These are phyloP conservation scores for Lepilemur septentrionalis DNA, from an alignment of 2,797 vertebrate species.

Conservation along the genomic window DNA sequence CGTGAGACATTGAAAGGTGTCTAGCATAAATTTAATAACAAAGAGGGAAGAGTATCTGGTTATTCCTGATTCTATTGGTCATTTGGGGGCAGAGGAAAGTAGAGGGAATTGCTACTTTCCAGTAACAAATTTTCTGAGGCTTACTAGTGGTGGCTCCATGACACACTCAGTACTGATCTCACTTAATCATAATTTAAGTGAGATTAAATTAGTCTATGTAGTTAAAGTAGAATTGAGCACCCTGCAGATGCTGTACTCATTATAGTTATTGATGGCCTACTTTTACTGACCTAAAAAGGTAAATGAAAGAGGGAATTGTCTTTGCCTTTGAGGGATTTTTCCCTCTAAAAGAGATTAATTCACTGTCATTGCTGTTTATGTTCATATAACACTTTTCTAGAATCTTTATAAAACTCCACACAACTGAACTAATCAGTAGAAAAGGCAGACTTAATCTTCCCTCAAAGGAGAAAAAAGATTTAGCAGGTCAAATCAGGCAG, in stretches of 20 bases:
- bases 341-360: constrained; percentile 42
- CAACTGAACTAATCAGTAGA: constrained; percentile 75
- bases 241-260: constrained; percentile 39
- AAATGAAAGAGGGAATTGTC: constrained; percentile 42
- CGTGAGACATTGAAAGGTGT: background rate
- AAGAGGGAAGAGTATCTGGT: background rate
- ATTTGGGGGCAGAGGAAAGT: background rate
- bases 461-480: constrained; percentile 11
- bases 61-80: constrained; percentile 3
- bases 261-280: constrained; percentile 65
- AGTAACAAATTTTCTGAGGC: constrained; percentile 33
- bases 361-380: constrained; percentile 65
- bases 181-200: constrained; percentile 44
- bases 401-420: constrained; percentile 72
- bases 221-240: constrained; percentile 21
- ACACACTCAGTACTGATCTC: background rate
- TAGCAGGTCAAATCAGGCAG: background rate
- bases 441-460: constrained; percentile 50
- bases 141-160: background rate
- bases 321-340: constrained; percentile 63
- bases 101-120: background rate
- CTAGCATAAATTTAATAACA: constrained; percentile 37
- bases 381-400: constrained; percentile 72
- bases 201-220: constrained; percentile 42
- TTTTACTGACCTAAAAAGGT: constrained; percentile 64